phyloP scores from a whole-genome alignment of 1,140 invertebrate genomes.

The Drosophila orena region DNA sequence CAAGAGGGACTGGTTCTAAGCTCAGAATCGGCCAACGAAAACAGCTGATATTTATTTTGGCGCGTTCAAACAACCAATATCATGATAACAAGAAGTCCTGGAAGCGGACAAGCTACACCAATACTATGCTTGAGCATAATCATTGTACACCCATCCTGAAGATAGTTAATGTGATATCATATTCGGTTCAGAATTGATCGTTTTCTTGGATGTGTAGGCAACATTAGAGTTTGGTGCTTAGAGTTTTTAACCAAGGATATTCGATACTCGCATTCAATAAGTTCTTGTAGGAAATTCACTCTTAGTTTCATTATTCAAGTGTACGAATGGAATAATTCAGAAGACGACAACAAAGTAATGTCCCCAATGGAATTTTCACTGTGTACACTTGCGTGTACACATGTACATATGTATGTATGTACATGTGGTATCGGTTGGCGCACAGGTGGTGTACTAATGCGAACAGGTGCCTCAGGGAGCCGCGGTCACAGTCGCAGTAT shows the following conservation, averaged over 20 bases:
- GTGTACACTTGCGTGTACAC: background rate
- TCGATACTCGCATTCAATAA: background rate
- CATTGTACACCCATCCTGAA: too few species aligned
- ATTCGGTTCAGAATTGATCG: too few species aligned
- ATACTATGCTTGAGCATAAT: background rate
- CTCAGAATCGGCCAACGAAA: background rate
- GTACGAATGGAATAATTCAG: background rate
- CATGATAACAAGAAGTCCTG: background rate
- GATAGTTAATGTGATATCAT: too few species aligned
- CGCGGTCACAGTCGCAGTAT: conserved; percentile 17
- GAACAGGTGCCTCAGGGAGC: conserved; percentile 66
- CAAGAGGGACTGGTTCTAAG: background rate
- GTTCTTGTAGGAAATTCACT: background rate
- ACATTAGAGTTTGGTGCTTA: too few species aligned
- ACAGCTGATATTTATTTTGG: background rate
- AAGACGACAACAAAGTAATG: background rate
- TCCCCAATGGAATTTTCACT: background rate
- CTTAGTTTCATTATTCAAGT: background rate
- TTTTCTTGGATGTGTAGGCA: too few species aligned
- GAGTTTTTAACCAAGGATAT: too few species aligned
- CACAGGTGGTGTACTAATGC: conserved; percentile 37
- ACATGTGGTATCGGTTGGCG: background rate
- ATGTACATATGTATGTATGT: too few species aligned
- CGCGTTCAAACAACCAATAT: background rate
- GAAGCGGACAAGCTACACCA: background rate